Conservation (phyloP, 2,113 vertebrate species). For the Hoplias malabaricus region DNA sequence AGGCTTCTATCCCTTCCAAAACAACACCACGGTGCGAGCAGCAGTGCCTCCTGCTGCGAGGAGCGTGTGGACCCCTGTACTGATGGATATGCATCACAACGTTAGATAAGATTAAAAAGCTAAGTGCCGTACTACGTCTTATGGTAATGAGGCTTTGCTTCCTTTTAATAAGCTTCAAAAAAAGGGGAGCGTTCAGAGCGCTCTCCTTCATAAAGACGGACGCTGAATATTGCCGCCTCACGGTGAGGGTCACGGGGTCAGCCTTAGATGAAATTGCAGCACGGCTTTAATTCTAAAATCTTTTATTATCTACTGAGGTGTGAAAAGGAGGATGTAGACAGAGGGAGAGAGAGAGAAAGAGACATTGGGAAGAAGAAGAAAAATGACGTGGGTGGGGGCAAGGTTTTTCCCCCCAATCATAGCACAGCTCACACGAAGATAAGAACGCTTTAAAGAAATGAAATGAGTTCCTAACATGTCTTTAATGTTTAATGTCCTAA, state of each 20-base stretch:
- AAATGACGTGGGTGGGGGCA: slow-evolving; percentile 11
- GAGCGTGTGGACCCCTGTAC: slow-evolving; percentile 42
- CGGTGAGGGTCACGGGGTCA: slow-evolving; percentile 65
- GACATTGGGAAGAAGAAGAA: background rate
- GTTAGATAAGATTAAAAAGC: slow-evolving; percentile 67
- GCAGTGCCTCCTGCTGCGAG: slow-evolving; percentile 11
- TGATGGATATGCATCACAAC: slow-evolving; percentile 62
- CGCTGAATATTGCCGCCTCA: slow-evolving; percentile 67
- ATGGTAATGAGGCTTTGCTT: slow-evolving; percentile 69
- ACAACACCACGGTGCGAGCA: slow-evolving; percentile 15
- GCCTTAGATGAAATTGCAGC: slow-evolving; percentile 71
- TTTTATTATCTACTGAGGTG: slow-evolving; percentile 64
- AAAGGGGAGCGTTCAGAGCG: slow-evolving; percentile 25
- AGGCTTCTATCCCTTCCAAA: slow-evolving; percentile 18
- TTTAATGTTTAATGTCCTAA: slow-evolving; percentile 27
- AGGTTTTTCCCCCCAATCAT: background rate
- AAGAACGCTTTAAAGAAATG: slow-evolving; percentile 23
- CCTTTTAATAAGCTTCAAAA: slow-evolving; percentile 64
- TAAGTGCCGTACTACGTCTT: slow-evolving; percentile 67
- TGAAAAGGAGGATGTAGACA: slow-evolving; percentile 40
- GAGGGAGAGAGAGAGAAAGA: background rate
- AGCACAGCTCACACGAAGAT: slow-evolving; percentile 7
- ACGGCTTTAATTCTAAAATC: slow-evolving; percentile 68
- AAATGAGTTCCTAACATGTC: slow-evolving; percentile 20
- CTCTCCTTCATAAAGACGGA: slow-evolving; percentile 54